These are phyloP conservation scores for Ormyrus nitidulus DNA, from an alignment of 2,888 invertebrate genomes.

Conservation along the genomic window DNA sequence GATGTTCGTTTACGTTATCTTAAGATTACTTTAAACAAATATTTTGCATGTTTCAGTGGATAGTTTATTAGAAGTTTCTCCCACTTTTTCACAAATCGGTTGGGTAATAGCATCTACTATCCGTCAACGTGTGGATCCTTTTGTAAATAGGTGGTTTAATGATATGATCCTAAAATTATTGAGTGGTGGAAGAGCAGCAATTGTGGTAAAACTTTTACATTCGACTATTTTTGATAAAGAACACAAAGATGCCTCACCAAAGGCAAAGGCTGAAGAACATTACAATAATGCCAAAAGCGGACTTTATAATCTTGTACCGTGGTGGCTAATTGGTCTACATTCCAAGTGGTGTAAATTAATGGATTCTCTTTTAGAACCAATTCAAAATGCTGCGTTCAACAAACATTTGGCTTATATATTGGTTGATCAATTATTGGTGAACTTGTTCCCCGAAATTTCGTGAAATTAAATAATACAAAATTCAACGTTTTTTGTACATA, in stretches of 20 bases:
- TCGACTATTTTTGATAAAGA: slow-evolving; percentile 64
- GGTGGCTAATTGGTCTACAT: slow-evolving; percentile 68
- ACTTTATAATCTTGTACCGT: slow-evolving; percentile 67
- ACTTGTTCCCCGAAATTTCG: slow-evolving; percentile 85
- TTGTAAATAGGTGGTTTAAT: slow-evolving; percentile 64
- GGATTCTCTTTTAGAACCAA: slow-evolving; percentile 69
- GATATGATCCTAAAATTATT: slow-evolving; percentile 67
- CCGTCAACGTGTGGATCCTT: slow-evolving; percentile 65
- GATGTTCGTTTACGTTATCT: slow-evolving; percentile 3
- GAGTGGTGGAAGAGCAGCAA: slow-evolving; percentile 70
- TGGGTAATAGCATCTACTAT: slow-evolving; percentile 69
- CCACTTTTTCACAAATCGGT: slow-evolving; percentile 62
- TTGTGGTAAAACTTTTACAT: slow-evolving; percentile 69
- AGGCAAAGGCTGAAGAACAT: slow-evolving; percentile 59
- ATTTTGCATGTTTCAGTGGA: slow-evolving; percentile 64
- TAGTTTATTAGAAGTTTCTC: slow-evolving; percentile 63
- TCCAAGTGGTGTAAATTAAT: slow-evolving; percentile 68
- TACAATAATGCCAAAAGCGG: slow-evolving; percentile 67
- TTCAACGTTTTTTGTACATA: slow-evolving; percentile 14
- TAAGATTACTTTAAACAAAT: slow-evolving; percentile 15
- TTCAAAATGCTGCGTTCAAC: slow-evolving; percentile 79
- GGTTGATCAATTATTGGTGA: slow-evolving; percentile 84
- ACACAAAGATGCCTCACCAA: slow-evolving; percentile 53
- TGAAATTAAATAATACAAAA: slow-evolving; percentile 26
- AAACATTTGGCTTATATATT: slow-evolving; percentile 86